These are phyloP conservation scores for Brachyptera putata DNA, from an alignment of 2,888 invertebrate genomes.

Conservation along the genomic window DNA sequence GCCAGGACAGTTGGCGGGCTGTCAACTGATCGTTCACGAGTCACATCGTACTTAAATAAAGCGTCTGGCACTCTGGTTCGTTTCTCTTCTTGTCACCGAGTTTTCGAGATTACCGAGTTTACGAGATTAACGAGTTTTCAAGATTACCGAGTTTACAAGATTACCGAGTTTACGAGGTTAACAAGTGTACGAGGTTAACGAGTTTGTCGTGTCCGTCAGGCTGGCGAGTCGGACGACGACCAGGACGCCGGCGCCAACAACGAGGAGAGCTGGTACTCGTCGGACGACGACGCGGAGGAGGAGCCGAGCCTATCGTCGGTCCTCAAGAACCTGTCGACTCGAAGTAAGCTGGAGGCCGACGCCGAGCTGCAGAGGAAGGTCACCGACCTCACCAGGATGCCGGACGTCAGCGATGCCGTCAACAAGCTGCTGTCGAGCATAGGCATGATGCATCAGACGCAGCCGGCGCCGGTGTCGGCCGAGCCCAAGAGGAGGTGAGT, in stretches of 20 bases:
- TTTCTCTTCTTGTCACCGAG: too few relatives aligned
- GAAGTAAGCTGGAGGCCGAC: conserved; percentile 60
- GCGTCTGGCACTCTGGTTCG: too few relatives aligned
- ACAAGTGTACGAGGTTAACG: too few relatives aligned
- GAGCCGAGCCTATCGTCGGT: conserved; percentile 43
- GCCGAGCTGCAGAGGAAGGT: conserved; percentile 56
- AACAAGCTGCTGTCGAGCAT: conserved; percentile 54
- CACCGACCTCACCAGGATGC: conserved; percentile 61
- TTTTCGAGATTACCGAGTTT: too few relatives aligned
- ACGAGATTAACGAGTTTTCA: too few relatives aligned
- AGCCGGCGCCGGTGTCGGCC: background rate
- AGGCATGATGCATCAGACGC: conserved; percentile 13
- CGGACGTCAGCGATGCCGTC: conserved; percentile 66
- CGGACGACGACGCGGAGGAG: conserved; percentile 69
- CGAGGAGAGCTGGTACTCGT: conserved; percentile 68
- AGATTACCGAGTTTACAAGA: too few relatives aligned
- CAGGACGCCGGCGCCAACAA: conserved; percentile 23
- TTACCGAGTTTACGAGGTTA: too few relatives aligned
- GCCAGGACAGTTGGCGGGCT: too few relatives aligned
- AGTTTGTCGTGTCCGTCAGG: too few relatives aligned
- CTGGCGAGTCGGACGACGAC: too few relatives aligned
- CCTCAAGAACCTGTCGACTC: conserved; percentile 31
- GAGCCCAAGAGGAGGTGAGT: background rate
- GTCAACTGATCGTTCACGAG: too few relatives aligned
- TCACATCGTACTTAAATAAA: too few relatives aligned